Base-by-base conservation (phyloP, 2,888 invertebrate species). In the Lasioglossum pauxillum region DNA sequence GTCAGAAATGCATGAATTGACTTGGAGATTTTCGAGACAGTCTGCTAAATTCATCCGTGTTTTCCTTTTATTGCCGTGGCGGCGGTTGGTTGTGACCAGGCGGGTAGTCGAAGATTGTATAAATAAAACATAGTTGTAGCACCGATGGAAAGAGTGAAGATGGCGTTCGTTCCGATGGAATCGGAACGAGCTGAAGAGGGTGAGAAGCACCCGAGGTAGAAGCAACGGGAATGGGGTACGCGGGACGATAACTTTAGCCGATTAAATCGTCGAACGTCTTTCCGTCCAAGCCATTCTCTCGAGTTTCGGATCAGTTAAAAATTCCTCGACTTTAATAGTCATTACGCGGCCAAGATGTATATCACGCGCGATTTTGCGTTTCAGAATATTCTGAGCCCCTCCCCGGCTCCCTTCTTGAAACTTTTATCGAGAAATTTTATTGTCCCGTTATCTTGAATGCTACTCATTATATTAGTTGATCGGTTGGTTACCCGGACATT, bases 61-160 rank as follows among this genome's bases (percentile, higher is more conserved):
- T 78, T 75, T 84, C 67, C 74, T 77, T 82, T 84, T 82, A 75
- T 72, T 75, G 35, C 82, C 23, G 72, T 64, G 77, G 14, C 41
- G 41, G 49, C 73, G 35, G 64, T 77, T 41, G 80, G 67, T 27
- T 60, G 49, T 27, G 78, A 71, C 64, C 41, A 35, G 74, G 35
- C 57, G 53, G 69, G 53, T 44, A 44, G 49, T 44, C 41, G 46
- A 57, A 64, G n/a, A 73, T 83, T 83, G 73, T 72, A 85, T 83
- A 79, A 83, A 85, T 83, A 83, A 85, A 83, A 85, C 83, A 85
- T 83, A 60, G 84, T 72, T 75, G 60, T 49, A 38, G 5, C 35
- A 0, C 31, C 23, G 49, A 49, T 35, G 49, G 35, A 23, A 49
- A 35, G 49, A 23, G 73, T 5, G 49, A 74, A 31, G 35, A 35